A percentile compares a stretch with the other conserved stretches of the same genome.
phyloP scores from a whole-genome alignment of 2,797 vertebrate genomes.

The Thaleichthys pacificus region DNA sequence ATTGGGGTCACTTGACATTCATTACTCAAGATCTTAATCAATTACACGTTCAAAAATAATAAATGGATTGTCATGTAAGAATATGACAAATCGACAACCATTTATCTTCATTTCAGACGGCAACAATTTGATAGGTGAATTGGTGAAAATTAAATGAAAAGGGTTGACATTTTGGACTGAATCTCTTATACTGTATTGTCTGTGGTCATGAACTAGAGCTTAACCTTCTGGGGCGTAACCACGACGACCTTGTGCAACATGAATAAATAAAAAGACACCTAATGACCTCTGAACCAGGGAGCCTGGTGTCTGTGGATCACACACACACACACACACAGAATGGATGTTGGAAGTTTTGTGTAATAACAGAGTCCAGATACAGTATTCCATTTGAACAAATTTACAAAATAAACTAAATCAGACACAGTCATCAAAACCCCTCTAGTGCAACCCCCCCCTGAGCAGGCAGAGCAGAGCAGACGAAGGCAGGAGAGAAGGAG shows the following conservation, averaged over 20 bases:
- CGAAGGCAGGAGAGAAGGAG: neutral
- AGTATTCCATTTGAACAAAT: neutral
- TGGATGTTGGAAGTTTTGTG: slow-evolving; percentile 5
- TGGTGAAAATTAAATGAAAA: neutral
- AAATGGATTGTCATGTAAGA: too few species aligned
- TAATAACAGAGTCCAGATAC: neutral
- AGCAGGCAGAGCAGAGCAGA: too few species aligned
- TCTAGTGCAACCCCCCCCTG: neutral
- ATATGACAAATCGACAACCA: neutral
- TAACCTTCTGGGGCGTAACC: slow-evolving; percentile 23
- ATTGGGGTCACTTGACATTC: neutral
- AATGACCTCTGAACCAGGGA: slow-evolving; percentile 32
- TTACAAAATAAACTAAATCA: slow-evolving; percentile 4
- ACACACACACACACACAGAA: neutral
- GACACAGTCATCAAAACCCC: neutral
- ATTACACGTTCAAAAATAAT: too few species aligned
- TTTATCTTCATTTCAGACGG: neutral
- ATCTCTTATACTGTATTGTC: neutral
- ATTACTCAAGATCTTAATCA: neutral
- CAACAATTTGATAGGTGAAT: neutral
- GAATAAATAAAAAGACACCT: slow-evolving; percentile 40
- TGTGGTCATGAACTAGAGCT: neutral
- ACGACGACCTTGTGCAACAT: slow-evolving; percentile 23
- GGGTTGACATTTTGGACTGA: neutral
- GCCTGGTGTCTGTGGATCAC: neutral